Evolutionary conservation across 2,888 invertebrate genomes (phyloP).

Genomic region (Sabatieria punctata): DNA sequence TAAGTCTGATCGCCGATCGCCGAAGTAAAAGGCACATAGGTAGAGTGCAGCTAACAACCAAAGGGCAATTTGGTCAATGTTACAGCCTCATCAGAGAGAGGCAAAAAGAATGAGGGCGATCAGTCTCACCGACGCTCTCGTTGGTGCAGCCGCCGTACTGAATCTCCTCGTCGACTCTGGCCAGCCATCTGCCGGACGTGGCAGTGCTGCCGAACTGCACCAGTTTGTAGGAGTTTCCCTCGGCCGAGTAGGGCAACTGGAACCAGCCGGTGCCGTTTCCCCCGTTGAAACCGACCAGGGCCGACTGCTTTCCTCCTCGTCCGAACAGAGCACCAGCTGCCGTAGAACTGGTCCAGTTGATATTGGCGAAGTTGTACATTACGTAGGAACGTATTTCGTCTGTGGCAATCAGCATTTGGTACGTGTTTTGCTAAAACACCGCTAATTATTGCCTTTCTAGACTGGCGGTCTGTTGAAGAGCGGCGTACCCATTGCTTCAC

Average conservation of each 20-base stretch:
- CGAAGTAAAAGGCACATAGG: too few relatives aligned
- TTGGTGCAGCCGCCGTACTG: constrained; percentile 63
- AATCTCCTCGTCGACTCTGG: constrained; percentile 79
- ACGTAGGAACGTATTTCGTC: constrained; percentile 83
- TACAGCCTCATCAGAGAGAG: too few relatives aligned
- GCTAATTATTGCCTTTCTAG: background rate
- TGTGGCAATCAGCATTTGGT: constrained; percentile 78
- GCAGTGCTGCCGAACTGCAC: constrained; percentile 8
- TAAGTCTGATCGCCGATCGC: too few relatives aligned
- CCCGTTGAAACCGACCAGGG: constrained; percentile 67
- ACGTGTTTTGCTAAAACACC: constrained; percentile 68
- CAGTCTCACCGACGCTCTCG: constrained; percentile 13
- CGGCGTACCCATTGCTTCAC: constrained; percentile 10
- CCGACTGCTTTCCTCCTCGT: constrained; percentile 18
- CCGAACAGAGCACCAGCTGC: constrained; percentile 48
- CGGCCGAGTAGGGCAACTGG: constrained; percentile 18
- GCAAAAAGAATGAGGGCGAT: background rate
- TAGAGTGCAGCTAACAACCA: too few relatives aligned
- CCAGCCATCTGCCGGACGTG: constrained; percentile 56
- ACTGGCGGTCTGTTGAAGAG: background rate
- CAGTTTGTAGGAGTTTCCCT: constrained; percentile 18
- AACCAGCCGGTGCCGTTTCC: constrained; percentile 58
- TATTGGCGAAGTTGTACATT: constrained; percentile 75
- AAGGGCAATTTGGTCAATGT: too few relatives aligned
- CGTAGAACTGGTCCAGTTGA: constrained; percentile 76